Base-by-base conservation (phyloP, 2,888 invertebrate genomes). In the Epinotia ramella region DNA sequence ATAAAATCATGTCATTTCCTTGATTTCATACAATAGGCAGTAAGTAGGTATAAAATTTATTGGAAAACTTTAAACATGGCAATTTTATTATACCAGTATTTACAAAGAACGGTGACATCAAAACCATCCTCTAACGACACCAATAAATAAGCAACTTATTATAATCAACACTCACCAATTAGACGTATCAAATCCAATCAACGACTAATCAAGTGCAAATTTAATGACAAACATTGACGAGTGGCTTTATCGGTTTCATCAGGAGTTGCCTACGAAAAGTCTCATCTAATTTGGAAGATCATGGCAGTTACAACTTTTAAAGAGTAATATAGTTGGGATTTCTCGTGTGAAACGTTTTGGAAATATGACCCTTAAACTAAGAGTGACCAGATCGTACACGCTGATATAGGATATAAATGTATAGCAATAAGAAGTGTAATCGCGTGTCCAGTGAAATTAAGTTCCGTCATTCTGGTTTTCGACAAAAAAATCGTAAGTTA, bases 181-280 rank as follows among this genome's bases (percentile, higher is more conserved):
- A 73, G 66, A 73, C 12, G 60, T 59, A 73, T 73, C 73, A 13
- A 20, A 60, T 73, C 73, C 18, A 20, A 73, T 73, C 59, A 79
- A 77, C 71, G 77, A 77, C 77, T 78, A 82, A 82, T 80, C 82
- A 78, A 79, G 82, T 79, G 81, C 82, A 80, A 81, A 79, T 82
- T 80, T 81, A 80, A 84, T 80, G 82, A 80, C 79, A 79, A 79
- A 80, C 82, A 84, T 80, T 81, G 84, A 83, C 82, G 81, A 80
- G 77, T 79, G 81, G n/a, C 7, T n/a, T 83, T 83, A 86, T 86
- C 85, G 75, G 77, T 66, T 40, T 78, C 82, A 83, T 81, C 81
- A 81, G 81, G 74, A 81, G 80, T 80, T 68, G 56, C 57, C 7
- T n/a, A 33, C 4, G 9, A 62, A 62, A 62, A 1, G 62, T 6